phyloP scores from a whole-genome alignment of 2,888 invertebrate genomes.

The Siphlonurus alternatus region DNA sequence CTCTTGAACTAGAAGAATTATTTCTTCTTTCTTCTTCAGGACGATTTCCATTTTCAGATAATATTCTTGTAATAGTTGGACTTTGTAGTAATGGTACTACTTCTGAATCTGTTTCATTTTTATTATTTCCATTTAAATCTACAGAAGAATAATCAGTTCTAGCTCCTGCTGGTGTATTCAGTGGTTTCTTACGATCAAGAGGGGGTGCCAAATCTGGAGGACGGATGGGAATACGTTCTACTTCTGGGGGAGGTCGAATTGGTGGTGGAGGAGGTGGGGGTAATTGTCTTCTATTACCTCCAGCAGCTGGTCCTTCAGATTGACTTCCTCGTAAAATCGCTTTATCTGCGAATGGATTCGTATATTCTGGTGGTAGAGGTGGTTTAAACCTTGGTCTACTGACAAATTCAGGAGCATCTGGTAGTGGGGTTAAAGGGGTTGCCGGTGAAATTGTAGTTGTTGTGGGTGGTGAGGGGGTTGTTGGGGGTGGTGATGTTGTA shows the following conservation, averaged over 20 bases:
- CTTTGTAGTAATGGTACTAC: neutral
- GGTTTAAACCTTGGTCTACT: slow-evolving; percentile 51
- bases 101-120: neutral
- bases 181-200: slow-evolving; percentile 18
- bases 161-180: slow-evolving; percentile 17
- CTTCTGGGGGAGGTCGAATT: slow-evolving; percentile 37
- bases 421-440: neutral
- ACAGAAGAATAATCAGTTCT: neutral
- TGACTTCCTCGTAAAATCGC: slow-evolving; percentile 63
- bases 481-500: slow-evolving; percentile 5
- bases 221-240: slow-evolving; percentile 67
- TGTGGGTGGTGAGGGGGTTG: slow-evolving; percentile 27
- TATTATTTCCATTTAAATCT: neutral
- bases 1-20: neutral
- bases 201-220: slow-evolving; percentile 36
- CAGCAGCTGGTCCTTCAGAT: slow-evolving; percentile 27
- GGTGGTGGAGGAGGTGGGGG: slow-evolving; percentile 62
- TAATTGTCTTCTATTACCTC: neutral
- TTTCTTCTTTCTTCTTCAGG: neutral
- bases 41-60: neutral
- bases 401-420: neutral
- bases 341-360: slow-evolving; percentile 74
- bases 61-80: neutral
- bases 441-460: slow-evolving; percentile 14
- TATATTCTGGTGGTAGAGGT: slow-evolving; percentile 65